These are phyloP conservation scores for Gonioctena quinquepunctata DNA, from an alignment of 1,140 invertebrate species.

Conservation along the genomic window DNA sequence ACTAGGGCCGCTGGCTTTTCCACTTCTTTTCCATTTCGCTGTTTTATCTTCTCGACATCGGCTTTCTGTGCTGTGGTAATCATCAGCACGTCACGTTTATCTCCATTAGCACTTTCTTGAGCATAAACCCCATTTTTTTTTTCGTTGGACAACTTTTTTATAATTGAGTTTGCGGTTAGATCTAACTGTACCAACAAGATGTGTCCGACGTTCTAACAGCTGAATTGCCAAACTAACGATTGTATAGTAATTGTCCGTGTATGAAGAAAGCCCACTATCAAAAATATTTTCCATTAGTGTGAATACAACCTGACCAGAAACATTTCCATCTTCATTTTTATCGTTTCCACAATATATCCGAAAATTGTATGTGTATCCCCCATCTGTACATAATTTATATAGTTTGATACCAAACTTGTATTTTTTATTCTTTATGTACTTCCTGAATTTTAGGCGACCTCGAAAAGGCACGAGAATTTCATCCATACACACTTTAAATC, in stretches of 20 bases:
- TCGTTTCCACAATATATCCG: conserved; percentile 43
- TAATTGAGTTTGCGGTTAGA: conserved; percentile 36
- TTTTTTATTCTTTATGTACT: conserved; percentile 14
- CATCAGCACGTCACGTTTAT: conserved; percentile 54
- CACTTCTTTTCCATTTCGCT: conserved; percentile 8
- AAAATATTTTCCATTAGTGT: conserved; percentile 31
- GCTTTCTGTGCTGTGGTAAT: conserved; percentile 52
- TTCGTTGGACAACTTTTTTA: conserved; percentile 50
- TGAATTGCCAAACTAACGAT: conserved; percentile 52
- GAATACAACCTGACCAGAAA: background rate
- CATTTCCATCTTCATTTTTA: background rate
- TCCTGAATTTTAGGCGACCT: conserved; percentile 27
- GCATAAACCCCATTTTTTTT: conserved; percentile 51
- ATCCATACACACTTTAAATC: conserved; percentile 37
- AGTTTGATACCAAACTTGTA: conserved; percentile 45
- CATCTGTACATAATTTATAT: conserved; percentile 44
- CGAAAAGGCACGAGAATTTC: conserved; percentile 50
- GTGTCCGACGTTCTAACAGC: conserved; percentile 54
- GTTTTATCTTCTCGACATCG: conserved; percentile 11
- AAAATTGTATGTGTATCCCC: conserved; percentile 47
- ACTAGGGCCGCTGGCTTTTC: conserved; percentile 35
- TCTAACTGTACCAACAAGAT: conserved; percentile 56
- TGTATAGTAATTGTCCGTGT: conserved; percentile 44
- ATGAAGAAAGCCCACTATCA: conserved; percentile 21
- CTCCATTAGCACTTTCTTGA: conserved; percentile 49